phyloP scores from a whole-genome alignment of 2,888 invertebrate species.

The Cartodere bifasciata region DNA sequence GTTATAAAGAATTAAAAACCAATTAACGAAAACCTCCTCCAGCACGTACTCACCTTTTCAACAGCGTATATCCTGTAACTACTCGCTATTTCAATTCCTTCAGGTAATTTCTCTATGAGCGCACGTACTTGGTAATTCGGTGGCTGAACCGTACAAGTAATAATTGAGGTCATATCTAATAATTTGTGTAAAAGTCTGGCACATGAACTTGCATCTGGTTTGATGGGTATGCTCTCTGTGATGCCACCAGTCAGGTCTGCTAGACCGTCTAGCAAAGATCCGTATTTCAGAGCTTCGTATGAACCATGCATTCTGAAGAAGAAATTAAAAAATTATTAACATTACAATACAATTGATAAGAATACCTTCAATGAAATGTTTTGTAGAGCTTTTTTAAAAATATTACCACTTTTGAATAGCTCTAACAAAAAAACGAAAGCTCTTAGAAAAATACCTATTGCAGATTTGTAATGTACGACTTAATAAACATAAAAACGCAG shows the following conservation, averaged over 20 bases:
- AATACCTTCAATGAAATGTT: too few relatives aligned
- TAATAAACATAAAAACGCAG: too few relatives aligned
- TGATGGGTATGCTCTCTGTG: conserved; percentile 65
- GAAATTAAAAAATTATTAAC: too few relatives aligned
- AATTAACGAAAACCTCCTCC: too few relatives aligned
- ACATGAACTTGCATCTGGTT: conserved; percentile 56
- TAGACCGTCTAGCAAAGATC: conserved; percentile 75
- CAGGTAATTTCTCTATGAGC: conserved; percentile 46
- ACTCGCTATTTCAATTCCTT: conserved; percentile 57
- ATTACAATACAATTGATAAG: too few relatives aligned
- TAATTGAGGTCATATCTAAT: conserved; percentile 70
- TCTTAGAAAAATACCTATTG: too few relatives aligned
- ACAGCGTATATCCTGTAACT: conserved; percentile 67
- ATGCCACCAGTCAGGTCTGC: conserved; percentile 84
- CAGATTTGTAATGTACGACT: too few relatives aligned
- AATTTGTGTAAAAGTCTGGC: conserved; percentile 52
- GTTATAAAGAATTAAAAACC: too few relatives aligned
- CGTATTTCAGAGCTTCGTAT: conserved; percentile 86
- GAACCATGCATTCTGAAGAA: conserved; percentile 71
- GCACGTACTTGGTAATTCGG: conserved; percentile 33
- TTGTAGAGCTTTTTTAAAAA: too few relatives aligned
- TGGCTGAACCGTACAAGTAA: conserved; percentile 61
- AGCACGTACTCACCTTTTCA: conserved; percentile 58
- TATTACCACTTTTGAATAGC: too few relatives aligned
- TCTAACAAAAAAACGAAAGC: too few relatives aligned